These are phyloP conservation scores for Glossosoma conforme DNA, from an alignment of 1,140 invertebrate species.

Conservation along the genomic window DNA sequence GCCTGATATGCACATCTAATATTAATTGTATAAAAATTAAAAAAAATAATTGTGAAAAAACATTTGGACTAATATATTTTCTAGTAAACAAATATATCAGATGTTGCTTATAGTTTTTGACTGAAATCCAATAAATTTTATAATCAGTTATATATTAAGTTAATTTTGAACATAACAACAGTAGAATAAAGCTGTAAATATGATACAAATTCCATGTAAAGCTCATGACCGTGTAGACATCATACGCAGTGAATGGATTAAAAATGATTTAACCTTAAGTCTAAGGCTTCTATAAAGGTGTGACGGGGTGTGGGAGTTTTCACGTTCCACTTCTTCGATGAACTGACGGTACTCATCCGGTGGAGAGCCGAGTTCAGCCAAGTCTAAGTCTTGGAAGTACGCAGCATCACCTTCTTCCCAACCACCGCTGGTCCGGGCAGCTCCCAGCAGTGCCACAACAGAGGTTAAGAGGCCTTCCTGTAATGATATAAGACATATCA, in stretches of 20 bases:
- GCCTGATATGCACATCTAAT: too few relatives aligned
- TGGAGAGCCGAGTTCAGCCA: constrained; percentile 18
- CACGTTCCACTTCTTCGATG: constrained; percentile 22
- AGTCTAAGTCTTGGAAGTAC: constrained; percentile 28
- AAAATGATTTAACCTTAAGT: constrained; percentile 22
- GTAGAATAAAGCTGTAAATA: too few relatives aligned
- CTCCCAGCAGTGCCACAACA: constrained; percentile 25
- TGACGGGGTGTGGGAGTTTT: constrained; percentile 21
- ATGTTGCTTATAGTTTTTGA: too few relatives aligned
- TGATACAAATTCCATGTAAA: too few relatives aligned
- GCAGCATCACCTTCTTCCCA: constrained; percentile 14
- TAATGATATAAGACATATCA: constrained; percentile 1
- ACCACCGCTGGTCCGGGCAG: constrained; percentile 11
- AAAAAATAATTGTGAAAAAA: too few relatives aligned
- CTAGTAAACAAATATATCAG: too few relatives aligned
- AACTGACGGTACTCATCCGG: constrained; percentile 21
- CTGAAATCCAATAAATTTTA: too few relatives aligned
- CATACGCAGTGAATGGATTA: background rate
- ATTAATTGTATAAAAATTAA: too few relatives aligned
- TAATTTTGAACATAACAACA: too few relatives aligned
- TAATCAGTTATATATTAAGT: too few relatives aligned
- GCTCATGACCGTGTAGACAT: too few relatives aligned
- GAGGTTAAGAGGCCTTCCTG: constrained; percentile 25
- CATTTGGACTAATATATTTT: too few relatives aligned
- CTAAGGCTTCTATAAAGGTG: constrained; percentile 25